Conservation (phyloP, 2,888 invertebrate species). For the Heteropelma amictum region DNA sequence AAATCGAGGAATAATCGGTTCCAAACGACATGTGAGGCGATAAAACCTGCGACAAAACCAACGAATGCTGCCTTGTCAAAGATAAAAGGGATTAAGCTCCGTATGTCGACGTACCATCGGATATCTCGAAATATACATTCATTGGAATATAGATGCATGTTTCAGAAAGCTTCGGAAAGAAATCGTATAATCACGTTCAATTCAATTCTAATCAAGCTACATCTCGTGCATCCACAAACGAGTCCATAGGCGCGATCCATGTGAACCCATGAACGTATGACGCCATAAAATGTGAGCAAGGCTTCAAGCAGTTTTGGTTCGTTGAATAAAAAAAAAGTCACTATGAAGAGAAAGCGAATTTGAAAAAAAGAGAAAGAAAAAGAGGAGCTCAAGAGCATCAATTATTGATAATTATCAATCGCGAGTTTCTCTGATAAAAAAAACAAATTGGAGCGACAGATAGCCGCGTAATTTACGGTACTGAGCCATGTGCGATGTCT, state of each 20-base stretch:
- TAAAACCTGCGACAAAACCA: slow-evolving; percentile 13
- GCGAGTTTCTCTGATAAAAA: not conserved
- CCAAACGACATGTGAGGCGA: slow-evolving; percentile 1
- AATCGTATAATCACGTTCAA: slow-evolving; percentile 28
- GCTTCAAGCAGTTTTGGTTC: not conserved
- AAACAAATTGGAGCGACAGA: not conserved
- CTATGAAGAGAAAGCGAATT: not conserved
- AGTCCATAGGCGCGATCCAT: no score
- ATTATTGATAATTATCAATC: slow-evolving; percentile 2
- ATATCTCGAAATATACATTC: not conserved
- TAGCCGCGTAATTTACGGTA: not conserved
- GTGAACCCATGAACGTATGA: no score
- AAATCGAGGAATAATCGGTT: no score
- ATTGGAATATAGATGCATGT: not conserved
- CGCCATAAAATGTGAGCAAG: not conserved
- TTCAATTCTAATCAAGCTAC: slow-evolving; percentile 4
- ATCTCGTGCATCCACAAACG: not conserved
- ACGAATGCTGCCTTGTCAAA: slow-evolving; percentile 7
- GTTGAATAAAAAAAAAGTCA: not conserved
- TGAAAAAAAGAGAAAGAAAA: no score
- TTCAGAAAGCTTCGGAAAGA: not conserved
- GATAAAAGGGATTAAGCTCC: slow-evolving; percentile 34
- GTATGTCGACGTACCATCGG: slow-evolving; percentile 13
- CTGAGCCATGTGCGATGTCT: no score
- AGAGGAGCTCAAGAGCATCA: not conserved